Evolutionary conservation across 2,797 vertebrate genomes (phyloP), one percentile per base, ranked within the genome.

Genomic region (Phaenicophaeus curvirostris): DNA sequence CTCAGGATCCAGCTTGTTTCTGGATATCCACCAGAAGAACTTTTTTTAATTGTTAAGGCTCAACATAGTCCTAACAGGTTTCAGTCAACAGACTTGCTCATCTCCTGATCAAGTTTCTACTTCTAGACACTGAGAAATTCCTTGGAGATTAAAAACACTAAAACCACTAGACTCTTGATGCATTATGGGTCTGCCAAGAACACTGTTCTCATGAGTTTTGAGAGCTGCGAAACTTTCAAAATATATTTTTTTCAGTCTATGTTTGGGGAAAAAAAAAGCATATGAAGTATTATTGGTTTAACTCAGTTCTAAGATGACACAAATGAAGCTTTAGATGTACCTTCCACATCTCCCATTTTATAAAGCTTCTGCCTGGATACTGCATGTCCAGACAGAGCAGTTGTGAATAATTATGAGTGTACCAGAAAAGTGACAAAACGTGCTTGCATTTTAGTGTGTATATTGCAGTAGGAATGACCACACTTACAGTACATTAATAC

Each of bases 1-100:
- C 46, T 95, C 79, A 51, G 65, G 62, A 71, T 78, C 66, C 51
- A 81, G 27, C 71, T 92, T 85, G 57, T 96, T 96, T 89, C 83
- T 96, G 67, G 66, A 57, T 44, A 87, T 87, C 62, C 66, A 94
- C 48, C 31, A 65, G 67, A 90, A 93, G 77, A 94, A 94, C 91
- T 94, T 39, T 74, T 97, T 97, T 96, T 96, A 91, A 93, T 97
- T 96, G 90, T 96, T 95, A 93, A 73, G 80, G 57, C 63, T 91
- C 42, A 85, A 61, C 30, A 10, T 87, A 85, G 61, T 92, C 90
- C 92, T 87, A 94, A n/a, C 42, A 82, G 78, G 95, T 72, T 96
- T 96, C 41, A 67, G 61, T 94, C 90, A 95, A 54, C 95, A 97
- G 68, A 96, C 96, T 95, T 95, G 92, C 89, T 95, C 86, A 71